Evolutionary conservation across 37 sponge, comb jelly and placozoan species (phyloP).

Genomic region (Ianthella basta): DNA sequence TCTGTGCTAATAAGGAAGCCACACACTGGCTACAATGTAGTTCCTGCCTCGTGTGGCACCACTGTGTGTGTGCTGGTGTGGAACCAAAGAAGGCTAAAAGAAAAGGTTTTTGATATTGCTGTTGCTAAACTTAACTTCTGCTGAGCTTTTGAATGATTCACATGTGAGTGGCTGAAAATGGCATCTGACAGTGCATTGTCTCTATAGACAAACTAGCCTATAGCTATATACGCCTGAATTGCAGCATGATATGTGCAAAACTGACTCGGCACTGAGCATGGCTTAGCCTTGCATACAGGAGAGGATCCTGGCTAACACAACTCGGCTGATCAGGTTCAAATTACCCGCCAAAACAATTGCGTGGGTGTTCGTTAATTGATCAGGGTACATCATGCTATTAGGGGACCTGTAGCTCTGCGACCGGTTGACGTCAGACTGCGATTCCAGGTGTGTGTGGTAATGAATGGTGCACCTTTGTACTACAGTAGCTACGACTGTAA

Average conservation of each 20-base stretch:
- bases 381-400: too few relatives aligned
- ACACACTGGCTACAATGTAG: conserved; percentile 6
- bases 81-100: not conserved
- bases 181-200: not conserved
- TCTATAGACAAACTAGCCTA: conserved; percentile 10
- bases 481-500: too few relatives aligned
- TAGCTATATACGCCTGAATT: not conserved
- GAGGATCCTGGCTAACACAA: too few relatives aligned
- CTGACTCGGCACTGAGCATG: not conserved
- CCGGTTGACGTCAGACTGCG: too few relatives aligned
- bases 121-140: too few relatives aligned
- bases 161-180: not conserved
- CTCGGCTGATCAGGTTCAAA: too few relatives aligned
- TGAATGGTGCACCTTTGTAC: too few relatives aligned
- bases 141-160: not conserved
- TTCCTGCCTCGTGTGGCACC: not conserved
- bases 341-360: too few relatives aligned
- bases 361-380: too few relatives aligned
- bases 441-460: too few relatives aligned
- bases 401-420: too few relatives aligned
- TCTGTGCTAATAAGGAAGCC: not conserved
- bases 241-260: not conserved
- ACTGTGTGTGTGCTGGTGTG: conserved; percentile 6
- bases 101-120: not conserved
- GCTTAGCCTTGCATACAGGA: not conserved